These are phyloP conservation scores for Phoxinus dragarum DNA, from an alignment of 2,797 vertebrate genomes.

Conservation along the genomic window DNA sequence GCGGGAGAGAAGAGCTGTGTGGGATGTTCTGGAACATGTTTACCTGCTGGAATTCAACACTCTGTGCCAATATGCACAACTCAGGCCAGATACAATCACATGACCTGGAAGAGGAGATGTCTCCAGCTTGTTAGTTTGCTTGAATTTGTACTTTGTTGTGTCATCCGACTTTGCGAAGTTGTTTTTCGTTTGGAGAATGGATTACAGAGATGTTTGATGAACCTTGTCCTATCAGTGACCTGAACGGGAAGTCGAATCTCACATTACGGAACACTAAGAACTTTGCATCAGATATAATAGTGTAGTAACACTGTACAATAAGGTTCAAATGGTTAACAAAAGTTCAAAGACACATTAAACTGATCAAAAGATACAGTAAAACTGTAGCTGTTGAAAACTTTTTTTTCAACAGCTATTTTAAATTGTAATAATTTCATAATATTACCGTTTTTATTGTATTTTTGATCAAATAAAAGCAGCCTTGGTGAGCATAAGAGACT, in stretches of 20 bases:
- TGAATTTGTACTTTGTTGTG: not conserved
- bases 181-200: not conserved
- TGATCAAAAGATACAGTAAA: not conserved
- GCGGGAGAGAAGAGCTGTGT: constrained; percentile 35
- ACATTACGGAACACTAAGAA: not conserved
- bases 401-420: not conserved
- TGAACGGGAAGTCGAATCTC: constrained; percentile 16
- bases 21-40: constrained; percentile 43
- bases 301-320: not conserved
- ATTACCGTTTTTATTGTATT: not conserved
- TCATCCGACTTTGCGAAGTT: constrained; percentile 20
- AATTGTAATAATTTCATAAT: not conserved
- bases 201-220: constrained; percentile 1
- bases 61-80: not conserved
- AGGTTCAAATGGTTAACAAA: not conserved
- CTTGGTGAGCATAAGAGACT: not conserved
- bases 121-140: not conserved
- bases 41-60: constrained; percentile 41
- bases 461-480: not conserved
- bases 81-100: constrained; percentile 3
- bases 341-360: not conserved
- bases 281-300: not conserved
- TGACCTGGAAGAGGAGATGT: not conserved
- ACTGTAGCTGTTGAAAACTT: too few species aligned
- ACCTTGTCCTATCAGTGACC: constrained; percentile 25